phyloP scores from a whole-genome alignment of 2,797 vertebrate species.

The Enteromius afrohamiltoni region DNA sequence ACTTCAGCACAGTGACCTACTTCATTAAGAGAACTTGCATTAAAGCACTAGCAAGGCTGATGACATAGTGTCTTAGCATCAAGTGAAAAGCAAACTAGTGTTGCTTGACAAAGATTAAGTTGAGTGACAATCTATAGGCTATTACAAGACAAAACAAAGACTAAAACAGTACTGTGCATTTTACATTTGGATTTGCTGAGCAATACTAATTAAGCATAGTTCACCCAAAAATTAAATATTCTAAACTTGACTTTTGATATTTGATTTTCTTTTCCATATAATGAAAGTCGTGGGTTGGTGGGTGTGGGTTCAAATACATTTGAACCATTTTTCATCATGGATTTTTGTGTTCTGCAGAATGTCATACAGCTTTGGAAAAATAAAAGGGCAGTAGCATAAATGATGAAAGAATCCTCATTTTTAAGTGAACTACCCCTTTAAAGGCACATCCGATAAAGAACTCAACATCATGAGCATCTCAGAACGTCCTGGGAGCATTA shows the following conservation, averaged over 20 bases:
- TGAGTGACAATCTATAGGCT: neutral
- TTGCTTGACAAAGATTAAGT: neutral
- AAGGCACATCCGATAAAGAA: neutral
- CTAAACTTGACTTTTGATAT: too few relatives aligned
- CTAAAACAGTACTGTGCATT: neutral
- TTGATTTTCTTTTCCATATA: too few relatives aligned
- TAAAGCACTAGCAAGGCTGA: conserved; percentile 29
- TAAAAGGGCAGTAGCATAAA: neutral
- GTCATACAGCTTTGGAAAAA: neutral
- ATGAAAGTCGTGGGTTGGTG: too few relatives aligned
- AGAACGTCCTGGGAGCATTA: too few relatives aligned
- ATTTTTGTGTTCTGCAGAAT: neutral
- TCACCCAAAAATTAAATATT: too few relatives aligned
- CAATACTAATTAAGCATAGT: neutral
- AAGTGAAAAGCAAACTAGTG: neutral
- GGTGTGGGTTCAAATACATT: neutral
- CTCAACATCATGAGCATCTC: too few relatives aligned
- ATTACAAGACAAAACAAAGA: neutral
- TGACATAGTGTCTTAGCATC: conserved; percentile 12
- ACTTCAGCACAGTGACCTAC: conserved; percentile 12
- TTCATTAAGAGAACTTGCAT: conserved; percentile 37
- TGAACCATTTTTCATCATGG: neutral
- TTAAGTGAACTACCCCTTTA: neutral
- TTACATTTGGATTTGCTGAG: neutral
- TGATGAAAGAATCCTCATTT: neutral